Evolutionary conservation across 2,113 vertebrate species (phyloP), one percentile per base, ranked within the genome.

Genomic region (Psephotus haematonotus): DNA sequence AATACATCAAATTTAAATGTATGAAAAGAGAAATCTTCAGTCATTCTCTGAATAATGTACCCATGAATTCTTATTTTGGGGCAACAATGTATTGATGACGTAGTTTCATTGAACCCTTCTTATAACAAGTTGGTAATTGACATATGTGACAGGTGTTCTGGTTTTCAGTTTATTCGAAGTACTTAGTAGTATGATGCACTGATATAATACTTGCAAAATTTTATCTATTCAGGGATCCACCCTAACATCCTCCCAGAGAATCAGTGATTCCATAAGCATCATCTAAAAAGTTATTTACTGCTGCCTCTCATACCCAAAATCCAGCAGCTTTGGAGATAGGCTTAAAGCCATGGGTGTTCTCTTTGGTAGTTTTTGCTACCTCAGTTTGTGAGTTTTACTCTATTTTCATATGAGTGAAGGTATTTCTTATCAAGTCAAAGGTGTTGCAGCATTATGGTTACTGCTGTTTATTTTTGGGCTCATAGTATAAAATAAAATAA

Each of bases 141-240:
- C 44, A 82, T 67, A 37, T 62, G 81, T 15, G 92, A 84, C 80
- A 76, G 4, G 47, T 68, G 86, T 89, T 93, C 57, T 92, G 67
- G 33, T 70, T 80, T 82, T 93, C 16, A 14, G 55, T 96, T 97
- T 97, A 85, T 95, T 96, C 92, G 90, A 86, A 96, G 63, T 49
- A 93, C 75, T 85, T 76, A 52, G 55, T 87, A 77, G 86, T 89
- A 82, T 62, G 91, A 92, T 88, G 94, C 35, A 76, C 39, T 88
- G 76, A 85, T 76, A 75, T 39, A 82, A 80, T 43, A 55, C 6
- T 35, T 89, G 37, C 16, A 67, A 80, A 82, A 72, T 37, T 74
- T 28, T 90, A 33, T 47, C 20, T 28, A 39, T 52, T 80, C 72
- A n/a, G 47, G 62, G 41, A 20, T 43, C 19, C 39, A 77, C 79